phyloP scores from a whole-genome alignment of 2,888 invertebrate genomes.

The Lasius fuliginosus region DNA sequence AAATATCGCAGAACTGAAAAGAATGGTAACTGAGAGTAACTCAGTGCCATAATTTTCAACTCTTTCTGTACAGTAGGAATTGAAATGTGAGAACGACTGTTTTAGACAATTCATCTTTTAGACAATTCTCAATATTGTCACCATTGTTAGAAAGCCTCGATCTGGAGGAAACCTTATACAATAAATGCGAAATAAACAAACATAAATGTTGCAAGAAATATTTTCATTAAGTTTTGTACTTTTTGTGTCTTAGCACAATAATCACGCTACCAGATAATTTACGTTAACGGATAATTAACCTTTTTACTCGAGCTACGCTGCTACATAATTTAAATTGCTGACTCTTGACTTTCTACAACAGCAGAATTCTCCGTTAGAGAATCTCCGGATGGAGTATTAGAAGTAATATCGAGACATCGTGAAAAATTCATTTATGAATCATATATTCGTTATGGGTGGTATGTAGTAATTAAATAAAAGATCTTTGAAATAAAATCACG shows the following conservation, averaged over 20 bases:
- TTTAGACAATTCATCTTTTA: neutral
- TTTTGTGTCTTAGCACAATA: conserved; percentile 35
- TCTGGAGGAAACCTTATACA: neutral
- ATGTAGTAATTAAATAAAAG: conserved; percentile 53
- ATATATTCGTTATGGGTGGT: conserved; percentile 31
- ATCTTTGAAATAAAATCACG: conserved; percentile 24
- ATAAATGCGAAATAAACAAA: neutral
- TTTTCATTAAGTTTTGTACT: conserved; percentile 35
- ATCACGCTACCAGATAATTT: conserved; percentile 20
- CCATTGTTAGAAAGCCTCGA: neutral
- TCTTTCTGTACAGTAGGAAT: neutral
- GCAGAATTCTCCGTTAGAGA: neutral
- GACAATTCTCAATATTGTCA: neutral
- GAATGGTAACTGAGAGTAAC: neutral
- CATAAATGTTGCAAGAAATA: conserved; percentile 19
- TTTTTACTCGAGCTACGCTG: conserved; percentile 25
- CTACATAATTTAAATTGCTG: conserved; percentile 51
- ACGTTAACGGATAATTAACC: conserved; percentile 41
- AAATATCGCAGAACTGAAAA: conserved; percentile 75
- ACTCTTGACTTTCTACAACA: conserved; percentile 48
- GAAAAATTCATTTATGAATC: conserved; percentile 38
- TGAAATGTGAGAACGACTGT: neutral
- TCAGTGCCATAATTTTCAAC: neutral
- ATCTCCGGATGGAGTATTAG: conserved; percentile 29
- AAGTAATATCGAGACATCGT: conserved; percentile 7